Evolutionary conservation across 2,888 invertebrate genomes (phyloP), one percentile per base, ranked within the genome.

Genomic region (Caenorhabditis panamensis): DNA sequence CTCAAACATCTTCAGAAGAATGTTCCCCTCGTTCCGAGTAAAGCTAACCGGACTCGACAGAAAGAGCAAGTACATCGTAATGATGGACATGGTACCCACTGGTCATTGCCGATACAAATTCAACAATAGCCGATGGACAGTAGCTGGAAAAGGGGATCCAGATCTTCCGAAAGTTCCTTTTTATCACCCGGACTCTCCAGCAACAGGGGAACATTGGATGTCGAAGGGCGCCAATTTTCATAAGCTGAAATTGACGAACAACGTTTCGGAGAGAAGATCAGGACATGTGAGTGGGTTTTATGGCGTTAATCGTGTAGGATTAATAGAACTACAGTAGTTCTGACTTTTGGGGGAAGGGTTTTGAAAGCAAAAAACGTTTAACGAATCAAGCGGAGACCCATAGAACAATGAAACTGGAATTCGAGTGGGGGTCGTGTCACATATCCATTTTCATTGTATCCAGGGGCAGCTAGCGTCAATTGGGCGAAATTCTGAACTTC

Each of bases 21-120:
- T 99, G 96, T 99, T 99, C 93, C 98, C 98, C 91, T 96, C 98
- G 93, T 97, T 96, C 95, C 97, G 97, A 94, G 97, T 97, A 93
- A 95, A 97, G 92, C 95, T 98, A 91, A 95, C 95, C 92, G 98
- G 98, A 90, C 93, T 99, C 93, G 97, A 99, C 94, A 95, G 96
- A 92, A 96, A 97, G 93, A 96, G 97, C 92, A 99, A 98, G 93
- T 98, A 99, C 94, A 97, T 97, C 92, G 94, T 98, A 84, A 94
- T 99, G 91, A 94, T 98, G 95, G 98, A 99, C 94, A 96, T 98
- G 92, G 96, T 97, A 90, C 96, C 97, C 61, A 96, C 97, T 85
- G 98, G 98, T 93, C 97, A 97, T 94, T 97, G 96, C 94, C 85
- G 93, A 26, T 93, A 93, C 88, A 93, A 93, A 87, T 93, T 93